These are phyloP conservation scores for Tricholaema leucomelas DNA, from an alignment of 2,113 vertebrate species.

Conservation along the genomic window DNA sequence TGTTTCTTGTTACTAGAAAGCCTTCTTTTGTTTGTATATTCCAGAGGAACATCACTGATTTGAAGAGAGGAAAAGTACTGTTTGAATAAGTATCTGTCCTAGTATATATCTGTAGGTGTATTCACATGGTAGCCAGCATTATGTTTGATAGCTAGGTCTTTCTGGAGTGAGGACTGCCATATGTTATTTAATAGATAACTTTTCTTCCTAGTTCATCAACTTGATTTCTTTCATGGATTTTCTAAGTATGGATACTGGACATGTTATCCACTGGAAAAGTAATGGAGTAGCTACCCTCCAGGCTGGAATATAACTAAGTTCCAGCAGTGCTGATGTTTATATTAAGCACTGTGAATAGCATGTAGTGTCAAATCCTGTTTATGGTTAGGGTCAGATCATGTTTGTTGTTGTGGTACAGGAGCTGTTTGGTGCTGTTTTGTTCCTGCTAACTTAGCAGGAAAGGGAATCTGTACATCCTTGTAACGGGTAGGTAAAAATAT, in stretches of 20 bases:
- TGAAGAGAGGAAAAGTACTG: neutral
- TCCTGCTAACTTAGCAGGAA: neutral
- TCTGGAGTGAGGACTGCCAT: neutral
- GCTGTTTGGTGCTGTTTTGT: neutral
- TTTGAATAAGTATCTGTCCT: neutral
- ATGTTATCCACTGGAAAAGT: neutral
- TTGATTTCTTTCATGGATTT: neutral
- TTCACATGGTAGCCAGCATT: neutral
- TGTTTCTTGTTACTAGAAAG: neutral
- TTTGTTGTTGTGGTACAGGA: neutral
- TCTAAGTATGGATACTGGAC: neutral
- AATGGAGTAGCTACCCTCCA: neutral
- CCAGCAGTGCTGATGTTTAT: neutral
- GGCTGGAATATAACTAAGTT: neutral
- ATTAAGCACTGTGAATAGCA: neutral
- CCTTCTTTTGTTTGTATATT: neutral
- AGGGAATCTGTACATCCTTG: neutral
- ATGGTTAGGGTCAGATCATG: neutral
- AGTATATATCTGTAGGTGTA: neutral
- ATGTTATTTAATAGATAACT: neutral
- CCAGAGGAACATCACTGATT: neutral
- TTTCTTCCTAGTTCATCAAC: neutral
- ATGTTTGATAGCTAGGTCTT: neutral
- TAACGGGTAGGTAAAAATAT: neutral
- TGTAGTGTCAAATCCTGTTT: neutral